Conservation (phyloP, 2,797 vertebrate species). For the Florisuga fusca region DNA sequence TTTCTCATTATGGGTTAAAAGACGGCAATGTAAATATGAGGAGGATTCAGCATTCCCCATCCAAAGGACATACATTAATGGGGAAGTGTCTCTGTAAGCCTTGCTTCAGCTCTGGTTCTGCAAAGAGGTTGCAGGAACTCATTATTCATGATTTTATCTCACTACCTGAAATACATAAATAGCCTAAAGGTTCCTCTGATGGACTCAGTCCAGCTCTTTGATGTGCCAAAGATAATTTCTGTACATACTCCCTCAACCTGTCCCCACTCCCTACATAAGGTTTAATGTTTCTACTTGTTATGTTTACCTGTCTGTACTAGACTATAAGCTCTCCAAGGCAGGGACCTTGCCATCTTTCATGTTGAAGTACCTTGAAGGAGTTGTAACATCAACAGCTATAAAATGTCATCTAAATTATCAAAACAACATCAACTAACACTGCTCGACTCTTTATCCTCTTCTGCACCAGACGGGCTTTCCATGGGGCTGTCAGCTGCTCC, state of each 20-base stretch:
- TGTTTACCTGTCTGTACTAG: constrained; percentile 71
- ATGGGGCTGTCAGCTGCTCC: not conserved
- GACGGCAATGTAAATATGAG: not conserved
- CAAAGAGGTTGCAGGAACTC: constrained; percentile 61
- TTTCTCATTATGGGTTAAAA: not conserved
- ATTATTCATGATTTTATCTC: constrained; percentile 72
- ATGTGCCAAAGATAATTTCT: constrained; percentile 75
- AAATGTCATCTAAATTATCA: constrained; percentile 44
- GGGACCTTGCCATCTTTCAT: constrained; percentile 40
- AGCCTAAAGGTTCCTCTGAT: constrained; percentile 67
- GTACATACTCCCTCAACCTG: constrained; percentile 69
- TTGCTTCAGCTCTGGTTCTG: constrained; percentile 33
- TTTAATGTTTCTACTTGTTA: constrained; percentile 76
- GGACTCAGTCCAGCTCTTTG: constrained; percentile 75
- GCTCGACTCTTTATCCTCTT: not conserved
- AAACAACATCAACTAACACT: not conserved
- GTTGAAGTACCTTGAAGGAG: constrained; percentile 42
- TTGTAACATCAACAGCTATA: constrained; percentile 49
- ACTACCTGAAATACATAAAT: constrained; percentile 73
- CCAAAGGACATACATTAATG: not conserved
- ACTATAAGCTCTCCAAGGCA: constrained; percentile 42
- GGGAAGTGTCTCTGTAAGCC: not conserved
- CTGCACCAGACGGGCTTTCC: not conserved
- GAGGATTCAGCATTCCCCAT: not conserved
- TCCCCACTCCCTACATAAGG: constrained; percentile 70